Evolutionary conservation across 2,113 vertebrate species (phyloP), one percentile per base, ranked within the genome.

Genomic region (Muntiacus reevesi): DNA sequence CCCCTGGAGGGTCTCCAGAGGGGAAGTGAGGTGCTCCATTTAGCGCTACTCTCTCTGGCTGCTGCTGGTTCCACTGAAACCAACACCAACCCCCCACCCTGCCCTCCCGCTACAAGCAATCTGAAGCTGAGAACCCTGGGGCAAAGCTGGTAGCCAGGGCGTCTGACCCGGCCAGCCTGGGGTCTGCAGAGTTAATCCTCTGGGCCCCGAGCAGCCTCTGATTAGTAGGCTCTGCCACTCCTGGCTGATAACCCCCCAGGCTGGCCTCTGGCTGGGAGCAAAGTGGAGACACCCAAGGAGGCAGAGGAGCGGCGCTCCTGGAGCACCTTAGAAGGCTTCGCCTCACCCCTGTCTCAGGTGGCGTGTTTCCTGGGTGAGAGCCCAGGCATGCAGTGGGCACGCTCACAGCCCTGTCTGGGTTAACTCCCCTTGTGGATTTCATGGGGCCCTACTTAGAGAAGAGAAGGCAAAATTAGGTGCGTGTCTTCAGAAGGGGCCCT

Each of bases 131-230:
- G 88, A 52, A 74, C 28, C 15, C 52, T 10, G 89, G 81, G 85
- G 43, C 76, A n/a, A 52, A 43, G 62, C 90, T 92, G 60, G 95
- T 95, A 97, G 97, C 54, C 60, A 9, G 90, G 87, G 71, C 6
- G 36, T 89, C 95, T 94, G 97, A 97, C 82, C 95, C 16, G 1
- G 64, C 88, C 87, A 45, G 67, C 85, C 62, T 2, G 0, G 54
- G 87, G 93, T 85, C 93, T 87, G 83, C 76, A 55, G 91, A 97
- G 98, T 97, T 98, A 97, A 97, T 97, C 98, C 96, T 27, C n/a
- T 27, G 93, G 88, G 79, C 67, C 76, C 4, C 0, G 33, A 67
- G 74, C 25, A 11, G 91, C 71, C 91, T 33, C 78, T 89, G 96
- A 97, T 97, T 62, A 96, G 85, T 76, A 87, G 88, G 85, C 64